Evolutionary conservation across 1,140 invertebrate species (phyloP).

Genomic region (Leptinotarsa defecta): DNA sequence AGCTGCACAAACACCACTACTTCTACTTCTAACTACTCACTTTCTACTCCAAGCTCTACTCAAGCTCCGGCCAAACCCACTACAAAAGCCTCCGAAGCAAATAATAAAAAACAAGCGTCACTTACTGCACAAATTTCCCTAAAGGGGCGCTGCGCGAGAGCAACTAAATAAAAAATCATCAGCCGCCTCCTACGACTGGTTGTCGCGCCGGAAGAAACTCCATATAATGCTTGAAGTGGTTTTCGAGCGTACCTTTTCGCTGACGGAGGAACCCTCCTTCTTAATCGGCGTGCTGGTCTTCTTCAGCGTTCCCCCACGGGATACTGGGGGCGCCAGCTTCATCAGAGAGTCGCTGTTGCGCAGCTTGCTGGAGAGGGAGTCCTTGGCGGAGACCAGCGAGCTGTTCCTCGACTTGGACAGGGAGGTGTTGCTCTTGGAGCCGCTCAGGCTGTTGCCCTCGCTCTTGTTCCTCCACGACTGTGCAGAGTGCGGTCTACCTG

Average conservation of each 20-base stretch:
- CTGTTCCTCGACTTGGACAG: slow-evolving; percentile 55
- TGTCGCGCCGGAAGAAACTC: slow-evolving; percentile 66
- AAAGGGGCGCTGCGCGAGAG: slow-evolving; percentile 31
- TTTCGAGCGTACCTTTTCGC: slow-evolving; percentile 68
- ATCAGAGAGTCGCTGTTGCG: slow-evolving; percentile 59
- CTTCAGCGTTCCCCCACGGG: slow-evolving; percentile 37
- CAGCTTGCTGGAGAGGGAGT: slow-evolving; percentile 64
- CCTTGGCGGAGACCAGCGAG: slow-evolving; percentile 59
- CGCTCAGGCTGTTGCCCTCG: slow-evolving; percentile 43
- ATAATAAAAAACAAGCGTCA: slow-evolving; percentile 52
- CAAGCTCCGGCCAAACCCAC: slow-evolving; percentile 1
- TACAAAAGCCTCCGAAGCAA: slow-evolving; percentile 29
- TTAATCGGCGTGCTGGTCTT: slow-evolving; percentile 39
- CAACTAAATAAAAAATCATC: slow-evolving; percentile 44
- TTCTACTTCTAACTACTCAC: slow-evolving; percentile 8
- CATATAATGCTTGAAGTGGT: slow-evolving; percentile 65
- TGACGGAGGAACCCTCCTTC: slow-evolving; percentile 25
- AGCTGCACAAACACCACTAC: slow-evolving; percentile 8
- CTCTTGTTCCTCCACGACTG: slow-evolving; percentile 57
- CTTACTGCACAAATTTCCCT: slow-evolving; percentile 48
- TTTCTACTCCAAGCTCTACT: slow-evolving; percentile 5
- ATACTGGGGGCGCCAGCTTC: slow-evolving; percentile 34
- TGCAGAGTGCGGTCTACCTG: slow-evolving; percentile 59
- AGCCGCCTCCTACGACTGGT: slow-evolving; percentile 50
- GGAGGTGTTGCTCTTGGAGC: slow-evolving; percentile 48